Conservation (phyloP, 1,140 invertebrate species). For the Leptopilina boulardi region DNA sequence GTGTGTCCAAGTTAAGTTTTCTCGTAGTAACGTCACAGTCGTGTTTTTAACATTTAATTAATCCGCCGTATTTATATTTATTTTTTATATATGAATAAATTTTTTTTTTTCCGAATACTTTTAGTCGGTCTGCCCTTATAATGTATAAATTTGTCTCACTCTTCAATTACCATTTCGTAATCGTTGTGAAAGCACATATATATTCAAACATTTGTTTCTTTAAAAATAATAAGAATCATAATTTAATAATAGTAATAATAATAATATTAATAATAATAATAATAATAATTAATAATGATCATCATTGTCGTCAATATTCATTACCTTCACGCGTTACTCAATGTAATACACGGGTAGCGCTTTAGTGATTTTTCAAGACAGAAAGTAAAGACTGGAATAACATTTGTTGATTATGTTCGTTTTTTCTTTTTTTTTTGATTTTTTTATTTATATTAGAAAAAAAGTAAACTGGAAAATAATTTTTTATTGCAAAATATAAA, state of each 20-base stretch:
- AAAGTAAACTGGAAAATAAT: background rate
- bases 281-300: conserved; percentile 32
- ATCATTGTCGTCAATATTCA: conserved; percentile 13
- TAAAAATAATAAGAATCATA: conserved; percentile 31
- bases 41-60: background rate
- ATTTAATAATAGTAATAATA: conserved; percentile 35
- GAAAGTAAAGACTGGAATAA: conserved; percentile 48
- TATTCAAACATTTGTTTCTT: conserved; percentile 27
- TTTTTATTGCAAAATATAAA: background rate
- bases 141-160: conserved; percentile 20
- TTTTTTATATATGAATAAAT: background rate
- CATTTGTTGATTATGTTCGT: conserved; percentile 52
- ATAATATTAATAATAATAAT: conserved; percentile 22
- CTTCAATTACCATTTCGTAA: conserved; percentile 22
- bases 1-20: background rate
- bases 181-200: conserved; percentile 27
- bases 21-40: background rate
- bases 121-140: conserved; percentile 19
- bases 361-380: conserved; percentile 26
- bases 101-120: conserved; percentile 18
- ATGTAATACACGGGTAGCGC: conserved; percentile 12
- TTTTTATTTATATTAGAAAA: background rate
- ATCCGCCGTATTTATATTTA: background rate
- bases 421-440: conserved; percentile 54
- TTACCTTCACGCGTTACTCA: conserved; percentile 22